Conservation (phyloP, 2,797 vertebrate genomes). For the Characodon lateralis region DNA sequence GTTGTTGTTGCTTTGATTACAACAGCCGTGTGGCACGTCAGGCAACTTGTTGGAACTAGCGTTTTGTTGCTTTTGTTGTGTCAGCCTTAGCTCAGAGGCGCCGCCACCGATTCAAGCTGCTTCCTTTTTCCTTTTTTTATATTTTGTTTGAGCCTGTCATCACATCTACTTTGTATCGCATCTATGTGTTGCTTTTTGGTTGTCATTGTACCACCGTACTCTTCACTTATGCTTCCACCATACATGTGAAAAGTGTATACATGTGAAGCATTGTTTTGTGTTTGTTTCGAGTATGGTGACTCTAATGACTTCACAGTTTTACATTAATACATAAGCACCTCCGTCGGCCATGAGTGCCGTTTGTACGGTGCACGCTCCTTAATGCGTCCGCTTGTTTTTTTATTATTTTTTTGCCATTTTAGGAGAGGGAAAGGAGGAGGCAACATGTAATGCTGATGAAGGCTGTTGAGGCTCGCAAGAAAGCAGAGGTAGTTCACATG, state of each 20-base stretch:
- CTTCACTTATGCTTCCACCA: slow-evolving; percentile 83
- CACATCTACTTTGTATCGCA: slow-evolving; percentile 94
- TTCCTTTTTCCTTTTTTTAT: slow-evolving; percentile 77
- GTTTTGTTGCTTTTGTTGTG: slow-evolving; percentile 77
- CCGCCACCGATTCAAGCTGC: slow-evolving; percentile 92
- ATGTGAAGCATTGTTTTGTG: slow-evolving; percentile 78
- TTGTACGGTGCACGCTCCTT: slow-evolving; percentile 54
- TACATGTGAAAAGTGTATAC: slow-evolving; percentile 77
- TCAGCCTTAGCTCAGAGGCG: slow-evolving; percentile 85
- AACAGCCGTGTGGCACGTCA: slow-evolving; percentile 54
- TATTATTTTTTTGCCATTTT: slow-evolving; percentile 80
- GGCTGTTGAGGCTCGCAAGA: slow-evolving; percentile 98
- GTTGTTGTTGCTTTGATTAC: slow-evolving; percentile 56
- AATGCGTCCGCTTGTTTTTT: slow-evolving; percentile 69
- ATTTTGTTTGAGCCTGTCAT: slow-evolving; percentile 83
- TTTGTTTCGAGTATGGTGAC: slow-evolving; percentile 73
- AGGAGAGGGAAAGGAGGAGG: slow-evolving; percentile 97
- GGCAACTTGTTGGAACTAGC: slow-evolving; percentile 65
- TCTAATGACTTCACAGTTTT: slow-evolving; percentile 65
- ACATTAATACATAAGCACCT: slow-evolving; percentile 64
- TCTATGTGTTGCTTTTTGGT: slow-evolving; percentile 91
- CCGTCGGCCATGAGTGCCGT: slow-evolving; percentile 51
- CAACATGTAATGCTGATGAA: slow-evolving; percentile 99
- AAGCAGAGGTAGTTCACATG: slow-evolving; percentile 90
- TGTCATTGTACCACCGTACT: slow-evolving; percentile 88